Evolutionary conservation across 2,888 invertebrate species (phyloP), one percentile per base, ranked within the genome.

Genomic region (Carpatolechia fugitivella): DNA sequence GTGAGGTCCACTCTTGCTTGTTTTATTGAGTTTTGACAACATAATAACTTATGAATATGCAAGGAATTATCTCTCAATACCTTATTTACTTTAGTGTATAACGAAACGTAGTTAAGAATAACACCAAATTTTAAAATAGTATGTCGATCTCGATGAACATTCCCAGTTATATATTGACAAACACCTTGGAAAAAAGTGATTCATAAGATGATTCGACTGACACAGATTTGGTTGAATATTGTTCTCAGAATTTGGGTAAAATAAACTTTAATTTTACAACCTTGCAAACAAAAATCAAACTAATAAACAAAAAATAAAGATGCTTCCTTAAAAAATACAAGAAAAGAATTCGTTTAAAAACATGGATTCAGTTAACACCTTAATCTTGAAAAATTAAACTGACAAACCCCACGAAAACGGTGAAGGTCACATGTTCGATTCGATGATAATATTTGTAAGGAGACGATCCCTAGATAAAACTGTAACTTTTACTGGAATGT

Each of bases 401-500:
- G 24, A 24, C 24, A 24, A 24, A 4, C 24, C 6, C 24, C 6
- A 24, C 24, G 6, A 24, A 24, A 24, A 24, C 24, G 3, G 24
- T 24, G 3, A 24, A 24, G 24, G 24, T 24, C 24, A 6, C 24
- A 8, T 33, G 33, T 33, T 3, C 11, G 33, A 33, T 33, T 3
- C 11, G 33, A 33, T 33, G n/a, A 20, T 7, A 41, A 7, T 16
- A 20, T 20, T 10, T 2, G 8, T 16, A 41, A n/a, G n/a, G 69
- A 72, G 61, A 70, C 70, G 69, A 68, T 72, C 70, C 70, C 70
- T 74, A 76, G 68, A 72, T 71, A 71, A 78, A 76, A 78, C 72
- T 86, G 83, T 87, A 89, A 89, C 88, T 89, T 24, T 90, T 89
- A 85, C 87, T 88, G 84, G 80, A 79, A 77, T 78, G 74, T 76